Evolutionary conservation across 2,888 invertebrate genomes (phyloP).

Genomic region (Acleris literana): DNA sequence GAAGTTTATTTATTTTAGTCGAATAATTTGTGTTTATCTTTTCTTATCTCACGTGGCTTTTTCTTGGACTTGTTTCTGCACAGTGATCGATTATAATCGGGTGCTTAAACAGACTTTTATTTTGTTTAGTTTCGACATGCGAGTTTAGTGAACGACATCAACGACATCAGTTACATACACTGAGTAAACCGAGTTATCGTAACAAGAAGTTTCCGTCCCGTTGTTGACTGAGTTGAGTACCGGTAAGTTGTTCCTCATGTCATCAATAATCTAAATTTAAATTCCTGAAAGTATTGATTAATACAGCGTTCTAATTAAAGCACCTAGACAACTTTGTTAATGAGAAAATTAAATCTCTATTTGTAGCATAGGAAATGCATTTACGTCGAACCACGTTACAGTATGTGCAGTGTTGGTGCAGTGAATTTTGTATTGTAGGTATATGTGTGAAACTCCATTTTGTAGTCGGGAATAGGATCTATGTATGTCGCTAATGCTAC

Average conservation of each 20-base stretch:
- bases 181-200: conserved; percentile 12
- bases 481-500: conserved; percentile 14
- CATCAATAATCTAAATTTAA: not conserved
- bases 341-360: conserved; percentile 27
- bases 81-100: not conserved
- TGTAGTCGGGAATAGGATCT: conserved; percentile 24
- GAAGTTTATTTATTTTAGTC: conserved; percentile 16
- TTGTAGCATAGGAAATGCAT: conserved; percentile 31
- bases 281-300: not conserved
- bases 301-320: not conserved
- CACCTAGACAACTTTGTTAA: not conserved
- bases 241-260: conserved; percentile 19
- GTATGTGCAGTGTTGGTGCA: not conserved
- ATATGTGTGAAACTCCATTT: conserved; percentile 2
- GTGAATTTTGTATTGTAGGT: not conserved
- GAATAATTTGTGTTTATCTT: conserved; percentile 22
- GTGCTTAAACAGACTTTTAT: not conserved
- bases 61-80: not conserved
- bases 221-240: conserved; percentile 14
- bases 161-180: conserved; percentile 10
- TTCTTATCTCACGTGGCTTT: conserved; percentile 12
- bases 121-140: conserved; percentile 14
- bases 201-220: conserved; percentile 29
- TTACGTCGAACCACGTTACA: conserved; percentile 33
- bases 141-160: conserved; percentile 14